Conservation (phyloP, 2,888 invertebrate genomes). For the Cataglyphis rosenhaueri region DNA sequence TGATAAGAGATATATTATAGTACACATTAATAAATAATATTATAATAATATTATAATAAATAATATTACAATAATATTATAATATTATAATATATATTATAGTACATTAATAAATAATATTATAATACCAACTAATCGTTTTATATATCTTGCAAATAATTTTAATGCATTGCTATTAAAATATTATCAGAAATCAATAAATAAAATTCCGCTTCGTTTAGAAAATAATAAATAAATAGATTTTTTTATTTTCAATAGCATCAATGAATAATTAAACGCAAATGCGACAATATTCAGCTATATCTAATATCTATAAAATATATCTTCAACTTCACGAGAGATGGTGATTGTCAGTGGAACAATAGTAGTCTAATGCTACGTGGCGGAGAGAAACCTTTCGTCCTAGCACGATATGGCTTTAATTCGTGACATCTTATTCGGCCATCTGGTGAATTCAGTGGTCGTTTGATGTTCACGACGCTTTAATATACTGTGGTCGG, state of each 20-base stretch:
- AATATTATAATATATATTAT: too few relatives aligned
- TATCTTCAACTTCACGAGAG: slow-evolving; percentile 44
- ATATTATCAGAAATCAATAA: neutral
- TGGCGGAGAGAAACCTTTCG: slow-evolving; percentile 56
- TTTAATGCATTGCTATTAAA: neutral
- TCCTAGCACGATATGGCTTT: slow-evolving; percentile 57
- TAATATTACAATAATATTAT: neutral
- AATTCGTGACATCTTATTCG: slow-evolving; percentile 53
- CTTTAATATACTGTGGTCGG: slow-evolving; percentile 48
- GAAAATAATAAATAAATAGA: neutral
- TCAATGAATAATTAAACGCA: neutral
- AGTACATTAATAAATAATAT: neutral
- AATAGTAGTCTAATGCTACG: slow-evolving; percentile 73
- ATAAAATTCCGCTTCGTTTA: neutral
- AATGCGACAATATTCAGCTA: neutral
- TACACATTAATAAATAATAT: neutral
- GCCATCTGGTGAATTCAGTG: slow-evolving; percentile 44
- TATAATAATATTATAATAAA: too few relatives aligned
- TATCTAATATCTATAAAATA: slow-evolving; percentile 61
- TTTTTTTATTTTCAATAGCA: neutral
- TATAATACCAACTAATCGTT: neutral
- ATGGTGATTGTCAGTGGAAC: slow-evolving; percentile 60
- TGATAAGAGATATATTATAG: neutral
- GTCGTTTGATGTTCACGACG: slow-evolving; percentile 63
- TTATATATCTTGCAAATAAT: neutral